Percentiles rank a stretch among this genome's conserved stretches.
Evolutionary conservation across 2,888 invertebrate genomes (phyloP).

Genomic region (Thereva nobilitata): DNA sequence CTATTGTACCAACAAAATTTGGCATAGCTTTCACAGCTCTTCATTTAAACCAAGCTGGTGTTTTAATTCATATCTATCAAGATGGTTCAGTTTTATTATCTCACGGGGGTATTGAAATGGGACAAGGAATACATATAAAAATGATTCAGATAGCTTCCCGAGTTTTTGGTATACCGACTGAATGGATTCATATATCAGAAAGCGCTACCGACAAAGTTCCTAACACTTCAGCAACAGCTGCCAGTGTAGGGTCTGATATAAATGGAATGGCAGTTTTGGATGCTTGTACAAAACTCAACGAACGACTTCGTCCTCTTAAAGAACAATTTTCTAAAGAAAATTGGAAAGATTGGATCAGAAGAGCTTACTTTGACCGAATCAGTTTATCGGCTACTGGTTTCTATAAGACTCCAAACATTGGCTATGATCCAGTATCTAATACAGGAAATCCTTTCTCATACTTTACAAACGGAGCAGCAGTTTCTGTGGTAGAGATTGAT

Average conservation of each 20-base stretch:
- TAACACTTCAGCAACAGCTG: slow-evolving; percentile 88
- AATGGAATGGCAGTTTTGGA: slow-evolving; percentile 89
- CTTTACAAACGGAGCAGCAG: slow-evolving; percentile 83
- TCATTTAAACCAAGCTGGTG: slow-evolving; percentile 84
- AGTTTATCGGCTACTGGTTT: slow-evolving; percentile 84
- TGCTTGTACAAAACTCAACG: slow-evolving; percentile 76
- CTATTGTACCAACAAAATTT: slow-evolving; percentile 80
- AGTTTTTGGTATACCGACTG: slow-evolving; percentile 69
- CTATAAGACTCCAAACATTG: slow-evolving; percentile 75
- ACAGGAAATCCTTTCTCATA: slow-evolving; percentile 79
- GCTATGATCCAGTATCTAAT: slow-evolving; percentile 71
- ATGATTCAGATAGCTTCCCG: slow-evolving; percentile 90
- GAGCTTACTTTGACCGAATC: slow-evolving; percentile 77
- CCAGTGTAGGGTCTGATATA: slow-evolving; percentile 84
- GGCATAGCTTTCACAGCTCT: slow-evolving; percentile 80
- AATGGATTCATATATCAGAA: slow-evolving; percentile 79
- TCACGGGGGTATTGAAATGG: slow-evolving; percentile 96
- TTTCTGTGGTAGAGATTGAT: slow-evolving; percentile 90
- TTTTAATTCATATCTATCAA: slow-evolving; percentile 82
- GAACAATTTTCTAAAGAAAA: slow-evolving; percentile 73
- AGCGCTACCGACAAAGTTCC: slow-evolving; percentile 90
- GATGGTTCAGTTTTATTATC: slow-evolving; percentile 87
- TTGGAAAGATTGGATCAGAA: slow-evolving; percentile 83
- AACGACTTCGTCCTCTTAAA: slow-evolving; percentile 75
- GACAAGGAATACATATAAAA: slow-evolving; percentile 94